These are phyloP conservation scores for Sebastes itinus DNA, from an alignment of 2,797 vertebrate genomes.

Conservation along the genomic window DNA sequence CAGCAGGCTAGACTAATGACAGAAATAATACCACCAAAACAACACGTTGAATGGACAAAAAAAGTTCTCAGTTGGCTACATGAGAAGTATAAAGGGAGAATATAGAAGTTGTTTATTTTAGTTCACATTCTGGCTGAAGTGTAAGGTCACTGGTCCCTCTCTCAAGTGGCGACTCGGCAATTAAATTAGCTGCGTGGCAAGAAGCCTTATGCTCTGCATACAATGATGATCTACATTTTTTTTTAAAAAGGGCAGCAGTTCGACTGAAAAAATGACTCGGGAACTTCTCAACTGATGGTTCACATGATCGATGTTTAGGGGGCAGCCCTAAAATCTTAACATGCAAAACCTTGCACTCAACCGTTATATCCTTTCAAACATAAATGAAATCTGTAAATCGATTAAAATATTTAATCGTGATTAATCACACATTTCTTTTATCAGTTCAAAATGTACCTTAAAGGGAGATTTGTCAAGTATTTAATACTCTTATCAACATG, in stretches of 20 bases:
- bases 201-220: neutral
- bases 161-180: neutral
- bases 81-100: neutral
- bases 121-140: neutral
- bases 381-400: neutral
- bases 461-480: too few relatives aligned
- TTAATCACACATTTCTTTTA: too few relatives aligned
- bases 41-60: neutral
- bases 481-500: too few relatives aligned
- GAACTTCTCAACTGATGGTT: neutral
- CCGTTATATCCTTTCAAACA: neutral
- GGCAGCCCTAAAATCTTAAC: neutral
- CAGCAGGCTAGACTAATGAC: conserved; percentile 6
- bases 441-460: too few relatives aligned
- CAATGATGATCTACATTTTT: neutral
- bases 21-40: conserved; percentile 5
- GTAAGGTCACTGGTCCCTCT: neutral
- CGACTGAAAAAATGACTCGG: neutral
- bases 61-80: neutral
- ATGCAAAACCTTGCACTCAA: neutral
- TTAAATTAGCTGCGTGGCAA: neutral
- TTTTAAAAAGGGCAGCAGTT: neutral
- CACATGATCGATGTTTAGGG: neutral
- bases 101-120: neutral
- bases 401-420: too few relatives aligned